Base-by-base conservation (phyloP, 2,113 vertebrate species). In the Phalacrocorax aristotelis region DNA sequence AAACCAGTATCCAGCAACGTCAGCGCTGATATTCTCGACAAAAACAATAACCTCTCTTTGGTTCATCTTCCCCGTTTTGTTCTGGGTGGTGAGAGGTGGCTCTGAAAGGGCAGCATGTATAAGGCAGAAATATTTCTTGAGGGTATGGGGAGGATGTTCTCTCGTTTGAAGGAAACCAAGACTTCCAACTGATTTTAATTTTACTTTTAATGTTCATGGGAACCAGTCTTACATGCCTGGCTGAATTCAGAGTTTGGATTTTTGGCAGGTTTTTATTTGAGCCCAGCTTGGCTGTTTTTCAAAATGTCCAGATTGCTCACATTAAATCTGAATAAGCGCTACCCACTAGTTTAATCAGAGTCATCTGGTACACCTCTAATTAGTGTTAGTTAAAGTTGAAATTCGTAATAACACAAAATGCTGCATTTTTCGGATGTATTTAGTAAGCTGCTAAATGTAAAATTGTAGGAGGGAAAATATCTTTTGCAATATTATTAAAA, bases 261-360 rank as follows among this genome's bases (percentile, higher is more conserved):
- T 98, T 97, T 98, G 96, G 96, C 95, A 98, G 96, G 86, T 98
- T 97, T 98, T 97, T 97, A 97, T 98, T 97, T 98, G 95, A 48
- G 61, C 95, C 96, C 91, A 91, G 91, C 97, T 98, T 98, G 97
- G 97, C 97, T 97, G 95, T 95, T 98, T 98, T 98, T 97, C 96
- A 98, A 98, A 97, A 97, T 97, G 95, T 97, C 96, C 95, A 97
- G 95, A 98, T 97, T 97, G 96, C 97, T 98, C 95, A 97, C 88
- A 97, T 98, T 96, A 97, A 96, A 97, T 98, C 83, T 96, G 97
- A 98, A 95, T 96, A 97, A 98, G 95, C 95, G 94, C 86, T 96
- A 96, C 46, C 90, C 94, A 95, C 87, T 96, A 90, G 96, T 94
- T 98, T 98, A 97, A 98, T 98, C 97, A 81, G 95, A 97, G 95